These are phyloP conservation scores for Cacoxenus indagator DNA, from an alignment of 2,888 invertebrate species.

Conservation along the genomic window DNA sequence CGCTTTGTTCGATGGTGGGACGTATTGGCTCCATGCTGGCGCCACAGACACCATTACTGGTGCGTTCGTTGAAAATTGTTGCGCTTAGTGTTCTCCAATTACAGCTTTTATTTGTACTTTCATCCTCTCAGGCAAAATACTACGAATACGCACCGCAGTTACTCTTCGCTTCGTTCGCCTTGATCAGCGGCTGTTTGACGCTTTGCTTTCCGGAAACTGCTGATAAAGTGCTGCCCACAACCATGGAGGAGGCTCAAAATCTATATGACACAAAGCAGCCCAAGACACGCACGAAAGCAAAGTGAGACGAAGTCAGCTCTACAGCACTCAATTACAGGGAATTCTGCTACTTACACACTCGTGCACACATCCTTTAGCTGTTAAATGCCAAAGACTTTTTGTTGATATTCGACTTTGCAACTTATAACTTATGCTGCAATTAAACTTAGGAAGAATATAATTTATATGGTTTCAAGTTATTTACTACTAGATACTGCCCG, in stretches of 20 bases:
- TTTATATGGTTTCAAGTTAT: too few relatives aligned
- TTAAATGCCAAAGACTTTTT: conserved; percentile 2
- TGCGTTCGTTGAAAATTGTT: conserved; percentile 32
- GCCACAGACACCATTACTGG: conserved; percentile 78
- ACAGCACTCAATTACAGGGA: not conserved
- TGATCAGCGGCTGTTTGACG: conserved; percentile 74
- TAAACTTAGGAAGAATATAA: not conserved
- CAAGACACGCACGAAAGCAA: not conserved
- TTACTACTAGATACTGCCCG: too few relatives aligned
- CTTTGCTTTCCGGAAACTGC: conserved; percentile 77
- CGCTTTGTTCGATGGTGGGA: conserved; percentile 79
- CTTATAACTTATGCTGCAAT: too few relatives aligned
- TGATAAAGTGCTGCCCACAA: conserved; percentile 75
- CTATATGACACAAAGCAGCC: conserved; percentile 30
- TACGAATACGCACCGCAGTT: conserved; percentile 74
- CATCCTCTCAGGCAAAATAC: conserved; percentile 50
- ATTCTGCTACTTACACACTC: too few relatives aligned
- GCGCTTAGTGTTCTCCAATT: not conserved
- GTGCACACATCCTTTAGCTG: too few relatives aligned
- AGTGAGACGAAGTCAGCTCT: too few relatives aligned
- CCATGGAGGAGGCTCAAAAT: conserved; percentile 73
- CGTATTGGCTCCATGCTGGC: conserved; percentile 79
- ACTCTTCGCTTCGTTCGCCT: conserved; percentile 74
- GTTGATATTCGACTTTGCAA: too few relatives aligned
- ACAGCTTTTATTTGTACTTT: not conserved